These are phyloP conservation scores for Pogonocherus hispidulus DNA, from an alignment of 2,888 invertebrate species.

Conservation along the genomic window DNA sequence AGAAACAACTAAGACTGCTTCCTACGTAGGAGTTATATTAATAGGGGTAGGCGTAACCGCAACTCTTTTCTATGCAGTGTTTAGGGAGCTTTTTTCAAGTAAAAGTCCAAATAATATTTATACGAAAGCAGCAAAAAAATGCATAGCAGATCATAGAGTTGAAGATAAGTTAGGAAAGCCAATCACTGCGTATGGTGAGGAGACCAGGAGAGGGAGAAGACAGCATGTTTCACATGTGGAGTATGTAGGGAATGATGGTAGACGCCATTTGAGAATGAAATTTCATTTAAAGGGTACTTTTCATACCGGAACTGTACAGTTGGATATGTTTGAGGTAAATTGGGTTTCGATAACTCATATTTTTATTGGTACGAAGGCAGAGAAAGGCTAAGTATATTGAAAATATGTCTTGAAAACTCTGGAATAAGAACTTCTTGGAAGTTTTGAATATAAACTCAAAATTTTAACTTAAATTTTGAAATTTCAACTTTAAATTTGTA, in stretches of 20 bases:
- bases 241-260: slow-evolving; percentile 80
- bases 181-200: slow-evolving; percentile 91
- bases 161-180: slow-evolving; percentile 90
- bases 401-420: too few species aligned
- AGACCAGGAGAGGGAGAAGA: slow-evolving; percentile 78
- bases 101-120: slow-evolving; percentile 91
- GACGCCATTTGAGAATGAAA: slow-evolving; percentile 87
- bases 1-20: slow-evolving; percentile 90
- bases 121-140: slow-evolving; percentile 81
- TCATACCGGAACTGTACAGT: slow-evolving; percentile 85
- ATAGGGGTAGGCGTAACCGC: slow-evolving; percentile 82
- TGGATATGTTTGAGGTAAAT: slow-evolving; percentile 87
- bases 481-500: too few species aligned
- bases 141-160: slow-evolving; percentile 81
- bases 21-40: slow-evolving; percentile 87
- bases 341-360: too few species aligned
- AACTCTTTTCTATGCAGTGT: slow-evolving; percentile 86
- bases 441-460: not conserved
- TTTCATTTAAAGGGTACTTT: slow-evolving; percentile 90
- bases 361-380: too few species aligned
- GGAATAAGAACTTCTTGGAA: too few species aligned
- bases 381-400: too few species aligned
- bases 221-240: slow-evolving; percentile 86
- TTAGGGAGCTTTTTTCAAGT: slow-evolving; percentile 89
- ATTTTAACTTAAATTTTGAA: too few species aligned